These are phyloP conservation scores for Lophura nycthemera DNA, from an alignment of 2,113 vertebrate genomes.

Conservation along the genomic window DNA sequence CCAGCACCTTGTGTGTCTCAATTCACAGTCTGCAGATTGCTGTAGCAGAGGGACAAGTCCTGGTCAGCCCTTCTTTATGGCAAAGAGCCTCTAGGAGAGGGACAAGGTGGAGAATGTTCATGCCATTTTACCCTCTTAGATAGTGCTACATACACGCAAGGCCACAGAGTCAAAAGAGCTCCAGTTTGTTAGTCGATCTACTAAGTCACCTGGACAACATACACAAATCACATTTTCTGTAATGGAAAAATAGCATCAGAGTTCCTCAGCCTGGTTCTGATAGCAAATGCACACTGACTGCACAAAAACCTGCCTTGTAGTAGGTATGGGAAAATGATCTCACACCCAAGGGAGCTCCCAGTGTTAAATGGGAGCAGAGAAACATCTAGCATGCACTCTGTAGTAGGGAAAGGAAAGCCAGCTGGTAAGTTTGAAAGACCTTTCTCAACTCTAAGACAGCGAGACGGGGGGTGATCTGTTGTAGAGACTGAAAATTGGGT, in stretches of 20 bases:
- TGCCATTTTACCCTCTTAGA: not conserved
- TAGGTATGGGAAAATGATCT: not conserved
- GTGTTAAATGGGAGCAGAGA: not conserved
- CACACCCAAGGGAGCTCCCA: not conserved
- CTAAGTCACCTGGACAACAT: not conserved
- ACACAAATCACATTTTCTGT: not conserved
- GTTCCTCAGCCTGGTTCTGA: not conserved
- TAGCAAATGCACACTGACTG: not conserved
- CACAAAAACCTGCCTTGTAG: not conserved
- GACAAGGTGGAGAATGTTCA: not conserved
- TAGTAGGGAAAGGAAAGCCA: not conserved
- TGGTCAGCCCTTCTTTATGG: not conserved
- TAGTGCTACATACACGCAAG: not conserved
- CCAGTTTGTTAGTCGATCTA: not conserved
- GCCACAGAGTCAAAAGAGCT: not conserved
- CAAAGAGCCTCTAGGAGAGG: not conserved
- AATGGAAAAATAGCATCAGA: accelerated
- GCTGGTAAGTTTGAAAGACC: not conserved
- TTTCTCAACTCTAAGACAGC: not conserved
- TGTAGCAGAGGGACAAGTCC: not conserved
- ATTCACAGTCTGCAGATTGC: not conserved
- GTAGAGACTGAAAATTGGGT: not conserved
- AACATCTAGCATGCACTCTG: not conserved
- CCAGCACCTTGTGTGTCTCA: not conserved
- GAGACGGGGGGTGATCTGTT: not conserved